Percentiles rank a stretch among this genome's conserved stretches.
Evolutionary conservation across 2,797 vertebrate genomes (phyloP).

Genomic region (Bradypus variegatus): DNA sequence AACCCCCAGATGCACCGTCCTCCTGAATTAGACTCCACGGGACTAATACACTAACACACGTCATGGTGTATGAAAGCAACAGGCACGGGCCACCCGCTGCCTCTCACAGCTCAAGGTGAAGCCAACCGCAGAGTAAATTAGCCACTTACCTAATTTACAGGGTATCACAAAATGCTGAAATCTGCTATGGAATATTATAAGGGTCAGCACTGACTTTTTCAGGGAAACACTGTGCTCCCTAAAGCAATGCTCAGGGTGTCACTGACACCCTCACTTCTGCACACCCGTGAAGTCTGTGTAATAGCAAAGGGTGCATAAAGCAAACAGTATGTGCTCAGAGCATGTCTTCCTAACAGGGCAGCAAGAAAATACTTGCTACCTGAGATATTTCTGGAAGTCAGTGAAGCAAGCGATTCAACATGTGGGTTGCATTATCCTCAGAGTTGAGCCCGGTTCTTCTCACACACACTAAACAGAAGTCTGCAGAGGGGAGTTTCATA

Average conservation of each 20-base stretch:
- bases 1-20: neutral
- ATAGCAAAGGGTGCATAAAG: conserved; percentile 51
- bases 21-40: rapidly evolving
- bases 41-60: too few species aligned
- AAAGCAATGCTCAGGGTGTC: neutral
- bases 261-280: too few species aligned
- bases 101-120: neutral
- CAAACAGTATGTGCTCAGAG: conserved; percentile 40
- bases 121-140: neutral
- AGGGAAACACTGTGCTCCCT: neutral
- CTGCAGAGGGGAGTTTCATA: conserved; percentile 60
- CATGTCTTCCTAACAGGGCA: conserved; percentile 49
- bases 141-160: neutral
- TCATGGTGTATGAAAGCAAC: neutral
- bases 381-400: conserved; percentile 68
- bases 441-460: conserved; percentile 64
- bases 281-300: neutral
- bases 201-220: neutral
- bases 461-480: conserved; percentile 62
- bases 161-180: neutral
- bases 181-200: neutral
- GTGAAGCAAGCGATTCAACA: conserved; percentile 60
- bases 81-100: neutral
- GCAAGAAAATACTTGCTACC: conserved; percentile 69
- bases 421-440: conserved; percentile 67